phyloP scores from a whole-genome alignment of 2,888 invertebrate species.

The Halictus ligatus region DNA sequence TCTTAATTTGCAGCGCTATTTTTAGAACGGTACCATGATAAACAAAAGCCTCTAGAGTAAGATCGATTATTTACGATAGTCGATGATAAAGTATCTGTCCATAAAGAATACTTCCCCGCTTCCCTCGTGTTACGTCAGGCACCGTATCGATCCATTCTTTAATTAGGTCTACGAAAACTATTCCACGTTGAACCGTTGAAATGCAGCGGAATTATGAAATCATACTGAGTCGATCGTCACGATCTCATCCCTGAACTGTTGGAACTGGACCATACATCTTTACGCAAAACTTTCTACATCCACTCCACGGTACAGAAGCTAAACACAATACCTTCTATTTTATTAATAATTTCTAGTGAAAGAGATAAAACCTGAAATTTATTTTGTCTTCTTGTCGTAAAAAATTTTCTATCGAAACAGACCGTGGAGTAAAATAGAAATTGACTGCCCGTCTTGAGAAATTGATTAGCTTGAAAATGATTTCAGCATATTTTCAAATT shows the following conservation, averaged over 20 bases:
- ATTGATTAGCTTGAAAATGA: no score
- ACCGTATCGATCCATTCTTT: neutral
- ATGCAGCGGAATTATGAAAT: neutral
- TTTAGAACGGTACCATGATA: conserved; percentile 26
- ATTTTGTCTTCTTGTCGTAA: no score
- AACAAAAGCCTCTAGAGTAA: neutral
- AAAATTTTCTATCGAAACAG: no score
- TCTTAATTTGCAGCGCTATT: conserved; percentile 42
- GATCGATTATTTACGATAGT: conserved; percentile 44
- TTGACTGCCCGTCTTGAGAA: no score
- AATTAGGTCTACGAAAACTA: neutral
- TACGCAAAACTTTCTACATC: no score
- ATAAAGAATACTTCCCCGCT: neutral
- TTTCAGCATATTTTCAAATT: no score
- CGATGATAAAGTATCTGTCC: conserved; percentile 15
- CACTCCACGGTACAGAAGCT: no score
- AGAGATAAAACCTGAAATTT: no score
- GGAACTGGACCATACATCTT: neutral
- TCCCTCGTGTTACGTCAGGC: conserved; percentile 7
- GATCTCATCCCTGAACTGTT: neutral
- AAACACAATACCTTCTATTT: no score
- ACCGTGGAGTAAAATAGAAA: no score
- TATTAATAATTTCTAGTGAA: no score
- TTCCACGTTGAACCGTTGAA: neutral
- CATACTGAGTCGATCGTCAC: neutral